These are phyloP conservation scores for Paralvinella palmiformis DNA, from an alignment of 1,140 invertebrate species.

Conservation along the genomic window DNA sequence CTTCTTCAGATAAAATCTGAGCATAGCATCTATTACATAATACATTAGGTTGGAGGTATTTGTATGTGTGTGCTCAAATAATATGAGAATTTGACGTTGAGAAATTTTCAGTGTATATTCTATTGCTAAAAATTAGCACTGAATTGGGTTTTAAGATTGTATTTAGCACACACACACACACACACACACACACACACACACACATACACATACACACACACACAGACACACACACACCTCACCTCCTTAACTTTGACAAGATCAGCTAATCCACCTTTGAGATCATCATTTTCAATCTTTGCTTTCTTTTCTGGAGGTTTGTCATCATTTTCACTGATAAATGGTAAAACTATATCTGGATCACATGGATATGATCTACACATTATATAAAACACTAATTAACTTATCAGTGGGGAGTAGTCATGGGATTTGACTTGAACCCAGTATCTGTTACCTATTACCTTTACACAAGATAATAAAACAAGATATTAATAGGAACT, in stretches of 20 bases:
- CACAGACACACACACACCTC: no score
- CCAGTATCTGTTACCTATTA: not conserved
- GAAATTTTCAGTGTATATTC: not conserved
- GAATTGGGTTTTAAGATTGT: no score
- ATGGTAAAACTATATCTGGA: no score
- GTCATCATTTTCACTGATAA: slow-evolving; percentile 16
- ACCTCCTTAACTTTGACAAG: slow-evolving; percentile 31
- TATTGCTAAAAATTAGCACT: no score
- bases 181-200: no score
- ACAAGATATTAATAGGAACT: not conserved
- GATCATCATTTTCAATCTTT: slow-evolving; percentile 32
- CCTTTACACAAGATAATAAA: not conserved
- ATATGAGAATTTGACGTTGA: not conserved
- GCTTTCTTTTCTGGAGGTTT: slow-evolving; percentile 25
- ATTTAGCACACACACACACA: no score
- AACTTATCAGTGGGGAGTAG: not conserved
- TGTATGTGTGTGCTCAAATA: not conserved
- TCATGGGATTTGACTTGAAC: not conserved
- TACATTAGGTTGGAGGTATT: not conserved
- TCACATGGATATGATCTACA: no score
- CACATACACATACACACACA: no score
- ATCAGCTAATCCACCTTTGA: slow-evolving; percentile 34
- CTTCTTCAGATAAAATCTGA: not conserved
- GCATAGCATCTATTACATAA: not conserved
- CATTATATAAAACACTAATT: not conserved